These are phyloP conservation scores for Gallirallus australis DNA, from an alignment of 2,797 vertebrate genomes.

Conservation along the genomic window DNA sequence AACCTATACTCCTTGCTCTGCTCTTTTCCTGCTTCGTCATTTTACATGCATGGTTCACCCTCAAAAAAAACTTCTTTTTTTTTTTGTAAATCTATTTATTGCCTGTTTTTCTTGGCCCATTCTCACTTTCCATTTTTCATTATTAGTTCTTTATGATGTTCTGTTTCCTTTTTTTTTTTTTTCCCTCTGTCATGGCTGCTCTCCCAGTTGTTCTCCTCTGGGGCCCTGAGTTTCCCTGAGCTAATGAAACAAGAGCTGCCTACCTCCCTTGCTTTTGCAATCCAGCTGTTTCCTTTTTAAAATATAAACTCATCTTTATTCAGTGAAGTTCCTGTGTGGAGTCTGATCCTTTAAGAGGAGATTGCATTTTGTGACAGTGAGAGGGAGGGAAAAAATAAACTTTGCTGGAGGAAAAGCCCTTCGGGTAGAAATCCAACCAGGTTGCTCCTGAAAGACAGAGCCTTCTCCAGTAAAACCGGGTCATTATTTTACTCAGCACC, in stretches of 20 bases:
- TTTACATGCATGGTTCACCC: slow-evolving; percentile 65
- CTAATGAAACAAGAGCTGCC: slow-evolving; percentile 83
- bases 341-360: slow-evolving; percentile 78
- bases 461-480: slow-evolving; percentile 82
- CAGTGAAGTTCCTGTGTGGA: slow-evolving; percentile 74
- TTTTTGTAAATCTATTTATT: slow-evolving; percentile 79
- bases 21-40: slow-evolving; percentile 50
- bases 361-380: slow-evolving; percentile 81
- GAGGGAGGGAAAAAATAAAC: slow-evolving; percentile 67
- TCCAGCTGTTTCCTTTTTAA: slow-evolving; percentile 92
- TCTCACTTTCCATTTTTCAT: slow-evolving; percentile 85
- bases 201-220: slow-evolving; percentile 81
- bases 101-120: slow-evolving; percentile 86
- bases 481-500: slow-evolving; percentile 79
- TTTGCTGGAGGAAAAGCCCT: slow-evolving; percentile 73
- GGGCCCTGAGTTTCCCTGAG: slow-evolving; percentile 81
- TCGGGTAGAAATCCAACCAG: slow-evolving; percentile 82
- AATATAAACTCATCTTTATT: slow-evolving; percentile 82
- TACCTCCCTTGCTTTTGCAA: slow-evolving; percentile 78
- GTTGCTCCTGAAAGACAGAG: slow-evolving; percentile 78
- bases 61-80: not conserved
- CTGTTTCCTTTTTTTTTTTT: slow-evolving; percentile 79
- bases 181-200: slow-evolving; percentile 74
- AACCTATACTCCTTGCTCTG: slow-evolving; percentile 44
- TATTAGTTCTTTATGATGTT: slow-evolving; percentile 85